Percentiles rank a stretch among this genome's conserved stretches.
These are phyloP conservation scores for Lymantria dispar DNA, from an alignment of 2,888 invertebrate species.

Conservation along the genomic window DNA sequence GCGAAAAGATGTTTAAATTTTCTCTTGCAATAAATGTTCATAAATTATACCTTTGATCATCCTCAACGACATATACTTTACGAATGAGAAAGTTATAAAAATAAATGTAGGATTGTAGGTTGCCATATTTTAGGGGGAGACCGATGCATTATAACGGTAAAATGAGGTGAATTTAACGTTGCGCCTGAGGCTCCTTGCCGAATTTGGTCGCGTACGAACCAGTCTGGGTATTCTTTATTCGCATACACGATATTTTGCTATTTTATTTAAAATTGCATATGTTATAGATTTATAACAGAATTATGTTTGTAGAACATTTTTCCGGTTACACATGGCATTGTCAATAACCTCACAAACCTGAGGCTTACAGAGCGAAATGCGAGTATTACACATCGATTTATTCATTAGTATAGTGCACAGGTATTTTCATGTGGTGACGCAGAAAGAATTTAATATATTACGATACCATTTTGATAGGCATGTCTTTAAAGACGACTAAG, in stretches of 20 bases:
- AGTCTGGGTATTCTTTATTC: constrained; percentile 34
- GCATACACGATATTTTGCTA: constrained; percentile 26
- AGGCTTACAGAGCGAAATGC: too few relatives aligned
- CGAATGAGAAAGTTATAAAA: constrained; percentile 62
- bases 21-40: constrained; percentile 21
- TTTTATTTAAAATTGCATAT: neutral
- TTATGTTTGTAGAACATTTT: too few relatives aligned
- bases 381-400: too few relatives aligned
- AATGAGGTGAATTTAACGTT: constrained; percentile 45
- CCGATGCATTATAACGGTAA: constrained; percentile 58
- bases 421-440: too few relatives aligned
- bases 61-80: constrained; percentile 31
- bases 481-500: too few relatives aligned
- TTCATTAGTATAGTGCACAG: too few relatives aligned
- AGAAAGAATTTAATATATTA: too few relatives aligned
- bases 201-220: constrained; percentile 38
- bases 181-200: constrained; percentile 29
- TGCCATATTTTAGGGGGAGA: constrained; percentile 68
- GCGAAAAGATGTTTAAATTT: neutral
- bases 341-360: too few relatives aligned
- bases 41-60: constrained; percentile 36
- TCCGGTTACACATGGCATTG: too few relatives aligned
- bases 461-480: too few relatives aligned
- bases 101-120: constrained; percentile 67
- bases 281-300: too few relatives aligned